Evolutionary conservation across 2,888 invertebrate species (phyloP), one percentile per base, ranked within the genome.

Genomic region (Melikaiella ostensackeni): DNA sequence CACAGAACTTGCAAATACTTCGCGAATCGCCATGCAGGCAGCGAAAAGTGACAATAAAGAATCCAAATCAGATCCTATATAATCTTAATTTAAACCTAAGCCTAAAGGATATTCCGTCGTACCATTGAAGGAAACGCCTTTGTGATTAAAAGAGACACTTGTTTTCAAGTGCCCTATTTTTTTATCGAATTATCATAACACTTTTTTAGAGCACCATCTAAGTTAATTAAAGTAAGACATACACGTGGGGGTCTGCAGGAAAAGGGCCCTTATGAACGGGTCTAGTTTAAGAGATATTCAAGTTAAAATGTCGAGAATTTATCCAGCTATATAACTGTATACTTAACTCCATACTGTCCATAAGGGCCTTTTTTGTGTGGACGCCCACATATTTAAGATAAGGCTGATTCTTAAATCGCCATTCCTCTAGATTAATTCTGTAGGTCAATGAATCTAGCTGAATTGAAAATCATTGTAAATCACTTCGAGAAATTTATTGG

Each of bases 1-100:
- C 0, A 77, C 85, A 8, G 90, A 90, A 38, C 75, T 90, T 24
- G 88, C 87, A 0, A 83, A 86, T 24, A 64, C 86, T 0, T 90
- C 90, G n/a, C 85, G 85, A 55, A 24, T 79, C 0, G 81, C 87
- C 19, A 78, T 86, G 77, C 50, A n/a, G 33, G 79, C 79, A 7
- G 38, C 38, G 24, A 79, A 82, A 35, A 30, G 11, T 50, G 46
- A 70, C 11, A 70, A 30, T n/a, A 70, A 33, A 27, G 46, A 66
- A 2, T 11, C 9, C 24, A 30, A 42, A 9, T 8, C 30, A 64
- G 38, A 24, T 64, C 33, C 21, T 50, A n/a, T 46, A 9, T 70
- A 70, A 30, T 2, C 33, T 30, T 9, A 24, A 30, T 16, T 30
- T n/a, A 35, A 19, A 21, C 9, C 7, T n/a, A n/a, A 50, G 16